Evolutionary conservation across 2,113 vertebrate genomes (phyloP), one percentile per base, ranked within the genome.

Genomic region (Plestiodon gilberti): DNA sequence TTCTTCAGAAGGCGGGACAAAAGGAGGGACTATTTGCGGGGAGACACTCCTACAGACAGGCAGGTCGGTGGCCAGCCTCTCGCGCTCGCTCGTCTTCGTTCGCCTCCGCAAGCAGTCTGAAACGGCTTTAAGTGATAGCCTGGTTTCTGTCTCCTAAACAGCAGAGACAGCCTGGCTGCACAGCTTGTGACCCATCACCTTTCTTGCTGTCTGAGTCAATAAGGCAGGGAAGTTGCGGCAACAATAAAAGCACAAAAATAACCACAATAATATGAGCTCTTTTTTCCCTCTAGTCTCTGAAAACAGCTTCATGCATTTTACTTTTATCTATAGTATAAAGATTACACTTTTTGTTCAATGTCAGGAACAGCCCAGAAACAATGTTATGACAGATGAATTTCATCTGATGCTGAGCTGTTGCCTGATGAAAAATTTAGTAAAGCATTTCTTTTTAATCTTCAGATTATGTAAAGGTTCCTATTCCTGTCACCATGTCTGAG

Each of bases 171-270:
- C 88, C 23, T 75, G 87, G 77, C 88, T 85, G 82, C 89, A 80
- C 84, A 89, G 89, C 90, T 92, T 93, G 93, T 94, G 92, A 90
- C 88, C 93, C 91, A 93, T 94, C 93, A 93, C 93, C 90, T 92
- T 89, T 89, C 88, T 84, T 88, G 71, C 81, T 74, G 91, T 93
- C 89, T 88, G 88, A 93, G 91, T 89, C 91, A 93, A 83, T 84
- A 93, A 94, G 82, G 84, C 82, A 62, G 90, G 90, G 81, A 62
- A 70, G 90, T 78, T 48, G 91, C 28, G 87, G 85, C 88, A 94
- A 89, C 85, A 91, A 93, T 85, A 80, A 84, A 48, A 92, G 88
- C 89, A 91, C 23, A 94, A 94, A 95, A 92, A 83, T 90, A 94
- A 33, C 48, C 89, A 93, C 5, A 77, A 93, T 93, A 92, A 81